Evolutionary conservation across 37 sponge, comb jelly and placozoan genomes (phyloP), one percentile per base, ranked within the genome.

Genomic region (Haliclona indistincta): DNA sequence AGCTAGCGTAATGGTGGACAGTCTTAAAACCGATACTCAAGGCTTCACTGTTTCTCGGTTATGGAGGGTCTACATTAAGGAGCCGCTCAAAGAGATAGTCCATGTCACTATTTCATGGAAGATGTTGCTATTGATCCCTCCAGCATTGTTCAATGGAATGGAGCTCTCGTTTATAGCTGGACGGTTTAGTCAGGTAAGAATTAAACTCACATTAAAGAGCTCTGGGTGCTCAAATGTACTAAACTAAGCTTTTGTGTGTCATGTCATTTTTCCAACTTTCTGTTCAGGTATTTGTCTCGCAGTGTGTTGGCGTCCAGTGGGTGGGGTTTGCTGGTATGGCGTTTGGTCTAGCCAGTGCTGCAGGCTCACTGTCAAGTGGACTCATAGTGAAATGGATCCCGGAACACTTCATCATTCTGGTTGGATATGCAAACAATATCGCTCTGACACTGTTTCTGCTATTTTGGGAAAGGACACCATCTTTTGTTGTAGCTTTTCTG

Each of bases 231-330:
- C n/a, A n/a, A n/a, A n/a, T n/a, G n/a, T n/a, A n/a, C n/a, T n/a
- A n/a, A n/a, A n/a, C n/a, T 3, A 2, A 4, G 20, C 0, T 33
- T n/a, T 10, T 17, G 5, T 30, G 7, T 17, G 5, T 30, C 11
- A 19, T 29, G 15, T 47, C 51, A 17, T 17, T 47, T 47, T 47
- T 20, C 15, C 39, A 23, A 3, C 1, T 38, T n/a, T 7, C 19
- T 30, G 1, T 26, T 20, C 45, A 77, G 78, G 68, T 51, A 7
- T 65, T 38, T 38, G 36, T 77, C 28, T 53, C 84, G 17, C 77
- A 84, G 17, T 84, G 84, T 54, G 58, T 84, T 22, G 84, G 84
- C 0, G 71, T 84, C 25, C 45, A 63, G 0, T 49, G 44, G 33
- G 77, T 84, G 1, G 84, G 84, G 22, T 35, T 76, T 35, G 36